Evolutionary conservation across 2,797 vertebrate genomes (phyloP), one percentile per base, ranked within the genome.

Genomic region (Chiloscyllium punctatum): DNA sequence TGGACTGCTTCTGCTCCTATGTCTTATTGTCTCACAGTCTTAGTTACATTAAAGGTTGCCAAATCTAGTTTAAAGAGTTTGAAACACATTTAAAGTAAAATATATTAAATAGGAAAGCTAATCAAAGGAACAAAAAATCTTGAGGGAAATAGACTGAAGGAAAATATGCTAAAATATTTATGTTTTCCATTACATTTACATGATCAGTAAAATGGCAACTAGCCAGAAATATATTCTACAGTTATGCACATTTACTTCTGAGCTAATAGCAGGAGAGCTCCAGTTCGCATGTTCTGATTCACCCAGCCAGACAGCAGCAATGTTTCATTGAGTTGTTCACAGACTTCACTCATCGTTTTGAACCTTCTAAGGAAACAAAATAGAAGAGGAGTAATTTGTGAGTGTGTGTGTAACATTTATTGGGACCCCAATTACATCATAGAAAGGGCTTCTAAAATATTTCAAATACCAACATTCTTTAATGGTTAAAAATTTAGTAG

Each of bases 401-500:
- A n/a, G 88, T 21, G 1, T n/a, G 1, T 48, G 5, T 42, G 37
- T 15, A 82, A 13, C 27, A 25, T 91, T 91, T 92, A 33, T 42
- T 84, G 90, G n/a, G 2, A 2, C 62, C n/a, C 18, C 53, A 5
- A 53, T 90, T 4, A 62, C n/a, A 91, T 91, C 57, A 92, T 68
- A 92, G 37, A 69, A 92, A 92, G 18, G 8, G 7, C 62, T 92
- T 92, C 68, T 92, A 92, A 42, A 68, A 92, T 62, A 92, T n/a
- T 92, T 69, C 90, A 92, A 69, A 92, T 92, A 68, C 90, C 62
- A 92, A 37, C 33, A 9, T 37, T 25, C 37, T 11, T 69, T 69
- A 68, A 68, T 92, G 90, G 62, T 25, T 92, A 42, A 68, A 92
- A 92, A 92, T 92, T 57, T 33, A 68, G 57, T 68, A 92, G 57